Percentiles rank a stretch among this genome's conserved stretches.
phyloP scores from a whole-genome alignment of 2,113 vertebrate genomes.

The Indri indri region DNA sequence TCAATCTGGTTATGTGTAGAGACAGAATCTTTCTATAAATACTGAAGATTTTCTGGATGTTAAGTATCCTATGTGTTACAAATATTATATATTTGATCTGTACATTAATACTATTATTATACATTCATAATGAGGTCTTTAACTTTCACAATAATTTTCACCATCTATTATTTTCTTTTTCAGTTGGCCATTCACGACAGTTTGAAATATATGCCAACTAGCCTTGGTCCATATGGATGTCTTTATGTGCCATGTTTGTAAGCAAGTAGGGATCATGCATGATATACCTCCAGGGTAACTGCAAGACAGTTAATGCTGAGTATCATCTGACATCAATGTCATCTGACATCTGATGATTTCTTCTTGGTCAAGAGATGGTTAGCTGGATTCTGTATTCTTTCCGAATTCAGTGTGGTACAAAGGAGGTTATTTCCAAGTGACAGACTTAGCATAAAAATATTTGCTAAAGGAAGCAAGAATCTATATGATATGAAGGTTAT shows the following conservation, averaged over 20 bases:
- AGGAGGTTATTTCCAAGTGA: background rate
- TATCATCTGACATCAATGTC: background rate
- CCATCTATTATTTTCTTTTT: background rate
- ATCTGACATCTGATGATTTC: background rate
- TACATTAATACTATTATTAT: background rate
- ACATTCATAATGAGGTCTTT: background rate
- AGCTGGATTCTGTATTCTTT: background rate
- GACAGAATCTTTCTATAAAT: background rate
- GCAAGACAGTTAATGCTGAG: background rate
- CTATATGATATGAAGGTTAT: background rate
- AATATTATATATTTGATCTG: background rate
- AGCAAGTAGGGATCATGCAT: background rate
- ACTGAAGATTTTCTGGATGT: background rate
- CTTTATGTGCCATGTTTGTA: background rate
- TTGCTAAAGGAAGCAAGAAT: background rate
- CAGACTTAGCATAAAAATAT: background rate
- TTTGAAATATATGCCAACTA: conserved; percentile 21
- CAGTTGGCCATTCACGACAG: background rate
- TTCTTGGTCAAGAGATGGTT: background rate
- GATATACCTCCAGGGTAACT: background rate
- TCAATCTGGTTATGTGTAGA: background rate
- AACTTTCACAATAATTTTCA: background rate
- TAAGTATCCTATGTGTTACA: background rate
- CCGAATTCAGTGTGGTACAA: background rate
- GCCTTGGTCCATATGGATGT: background rate